Evolutionary conservation across 2,113 vertebrate genomes (phyloP), one percentile per base, ranked within the genome.

Genomic region (Orthochromis indermauri): DNA sequence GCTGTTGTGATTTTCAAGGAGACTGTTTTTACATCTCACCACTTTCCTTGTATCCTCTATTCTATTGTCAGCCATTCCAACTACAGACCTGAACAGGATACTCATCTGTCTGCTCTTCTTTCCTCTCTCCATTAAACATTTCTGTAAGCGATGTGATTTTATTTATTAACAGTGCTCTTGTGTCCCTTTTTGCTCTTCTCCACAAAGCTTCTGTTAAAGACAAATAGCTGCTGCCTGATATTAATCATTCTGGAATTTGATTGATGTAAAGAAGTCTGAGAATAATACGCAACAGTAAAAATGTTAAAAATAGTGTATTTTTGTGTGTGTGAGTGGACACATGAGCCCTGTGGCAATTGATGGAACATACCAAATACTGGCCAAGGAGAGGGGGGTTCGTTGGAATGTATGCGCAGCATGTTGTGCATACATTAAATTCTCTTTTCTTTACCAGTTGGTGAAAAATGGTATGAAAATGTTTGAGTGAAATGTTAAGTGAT

Each of bases 281-380:
- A 66, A 84, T 21, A 26, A 66, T 47, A 81, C 24, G 40, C 63
- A 24, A 57, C 71, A 88, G 82, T 26, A 51, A 33, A 87, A 80
- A 87, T 90, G 47, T 76, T 82, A 78, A 76, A 87, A 81, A 78
- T 33, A 51, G 45, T 51, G 73, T 81, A 42, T 91, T 51, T 81
- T 37, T 82, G 26, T 83, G 81, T 81, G 88, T 79, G 85, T 59
- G 85, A 83, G 80, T 76, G 88, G 80, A 85, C 85, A 82, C 78
- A 37, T 53, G 53, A 85, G 85, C 89, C 89, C 88, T 73, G 21
- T 84, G 87, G 89, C 89, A 83, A 88, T 28, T 81, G 55, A 87
- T 86, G 89, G 94, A 83, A 80, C 68, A 84, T 87, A 94, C 93
- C 91, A 94, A 88, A 87, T 80, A 55, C n/a, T 87, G 85, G 80